Evolutionary conservation across 2,888 invertebrate genomes (phyloP).

Genomic region (Lithophane socia): DNA sequence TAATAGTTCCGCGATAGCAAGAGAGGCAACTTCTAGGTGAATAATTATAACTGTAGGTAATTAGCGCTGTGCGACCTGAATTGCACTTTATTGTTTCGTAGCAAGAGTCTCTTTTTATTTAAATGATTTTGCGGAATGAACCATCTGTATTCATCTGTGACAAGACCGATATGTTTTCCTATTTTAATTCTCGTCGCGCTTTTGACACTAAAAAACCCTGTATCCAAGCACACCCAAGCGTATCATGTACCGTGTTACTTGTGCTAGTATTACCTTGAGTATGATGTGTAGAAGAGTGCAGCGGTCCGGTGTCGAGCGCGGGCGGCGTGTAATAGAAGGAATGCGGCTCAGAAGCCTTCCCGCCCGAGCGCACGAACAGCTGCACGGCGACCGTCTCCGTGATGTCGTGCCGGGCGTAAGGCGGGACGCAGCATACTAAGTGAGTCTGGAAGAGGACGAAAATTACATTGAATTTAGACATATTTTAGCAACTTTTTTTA

Average conservation of each 20-base stretch:
- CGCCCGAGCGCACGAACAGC: conserved; percentile 95
- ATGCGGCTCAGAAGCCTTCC: conserved; percentile 96
- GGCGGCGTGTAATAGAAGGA: conserved; percentile 94
- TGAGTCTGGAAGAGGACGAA: conserved; percentile 92
- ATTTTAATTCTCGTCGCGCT: neutral
- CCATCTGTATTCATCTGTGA: too few relatives aligned
- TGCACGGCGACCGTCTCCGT: conserved; percentile 93
- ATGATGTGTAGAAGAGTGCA: conserved; percentile 80
- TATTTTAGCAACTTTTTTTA: too few relatives aligned
- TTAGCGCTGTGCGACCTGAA: too few relatives aligned
- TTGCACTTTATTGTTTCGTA: too few relatives aligned
- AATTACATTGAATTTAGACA: too few relatives aligned
- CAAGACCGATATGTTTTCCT: too few relatives aligned
- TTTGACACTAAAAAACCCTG: conserved; percentile 50
- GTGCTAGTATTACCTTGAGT: conserved; percentile 62
- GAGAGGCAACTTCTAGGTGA: too few relatives aligned
- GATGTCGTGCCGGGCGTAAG: conserved; percentile 93
- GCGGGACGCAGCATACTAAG: conserved; percentile 96
- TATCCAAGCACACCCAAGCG: conserved; percentile 45
- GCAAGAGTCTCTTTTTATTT: too few relatives aligned
- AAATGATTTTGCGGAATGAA: too few relatives aligned
- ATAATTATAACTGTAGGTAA: too few relatives aligned
- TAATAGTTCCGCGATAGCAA: too few relatives aligned
- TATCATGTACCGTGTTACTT: conserved; percentile 74
- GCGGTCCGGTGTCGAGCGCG: conserved; percentile 76